A percentile compares a stretch with the other conserved stretches of the same genome.
Conservation (phyloP, 2,113 vertebrate genomes). For the Podarcis cretensis region DNA sequence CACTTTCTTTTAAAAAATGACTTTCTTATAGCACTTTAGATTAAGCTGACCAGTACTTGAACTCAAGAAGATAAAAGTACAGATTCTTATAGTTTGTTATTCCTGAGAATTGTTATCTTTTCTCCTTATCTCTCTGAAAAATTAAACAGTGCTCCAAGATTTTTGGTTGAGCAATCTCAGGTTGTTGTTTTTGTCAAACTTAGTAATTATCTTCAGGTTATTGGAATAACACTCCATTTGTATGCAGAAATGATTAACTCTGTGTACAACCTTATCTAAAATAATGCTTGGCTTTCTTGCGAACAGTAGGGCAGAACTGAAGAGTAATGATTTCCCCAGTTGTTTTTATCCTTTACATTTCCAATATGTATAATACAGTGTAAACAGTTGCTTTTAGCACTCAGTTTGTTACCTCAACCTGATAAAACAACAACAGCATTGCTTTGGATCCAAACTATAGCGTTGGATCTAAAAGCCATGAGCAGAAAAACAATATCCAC, state of each 20-base stretch:
- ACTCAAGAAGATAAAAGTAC: conserved; percentile 80
- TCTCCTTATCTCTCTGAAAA: conserved; percentile 78
- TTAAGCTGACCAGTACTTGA: conserved; percentile 85
- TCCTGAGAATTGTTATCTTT: conserved; percentile 80
- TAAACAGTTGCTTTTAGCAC: conserved; percentile 68
- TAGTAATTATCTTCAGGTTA: conserved; percentile 70
- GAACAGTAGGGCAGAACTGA: conserved; percentile 58
- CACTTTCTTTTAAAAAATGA: conserved; percentile 68
- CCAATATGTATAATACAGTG: conserved; percentile 44
- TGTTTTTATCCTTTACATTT: conserved; percentile 55
- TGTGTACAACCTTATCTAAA: conserved; percentile 66
- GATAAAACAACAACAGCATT: conserved; percentile 53
- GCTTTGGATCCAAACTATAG: conserved; percentile 9
- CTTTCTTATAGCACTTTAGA: conserved; percentile 79
- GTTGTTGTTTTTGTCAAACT: conserved; percentile 67
- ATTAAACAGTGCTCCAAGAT: conserved; percentile 75
- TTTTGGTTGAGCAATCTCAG: conserved; percentile 71
- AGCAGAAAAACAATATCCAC: background rate
- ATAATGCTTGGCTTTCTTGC: conserved; percentile 65
- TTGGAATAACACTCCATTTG: conserved; percentile 67
- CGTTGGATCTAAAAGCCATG: background rate
- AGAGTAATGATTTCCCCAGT: conserved; percentile 62
- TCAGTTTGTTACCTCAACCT: conserved; percentile 64
- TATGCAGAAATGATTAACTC: conserved; percentile 71
- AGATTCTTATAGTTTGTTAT: conserved; percentile 81